phyloP scores from a whole-genome alignment of 2,797 vertebrate species.

The Harpagifer antarcticus region DNA sequence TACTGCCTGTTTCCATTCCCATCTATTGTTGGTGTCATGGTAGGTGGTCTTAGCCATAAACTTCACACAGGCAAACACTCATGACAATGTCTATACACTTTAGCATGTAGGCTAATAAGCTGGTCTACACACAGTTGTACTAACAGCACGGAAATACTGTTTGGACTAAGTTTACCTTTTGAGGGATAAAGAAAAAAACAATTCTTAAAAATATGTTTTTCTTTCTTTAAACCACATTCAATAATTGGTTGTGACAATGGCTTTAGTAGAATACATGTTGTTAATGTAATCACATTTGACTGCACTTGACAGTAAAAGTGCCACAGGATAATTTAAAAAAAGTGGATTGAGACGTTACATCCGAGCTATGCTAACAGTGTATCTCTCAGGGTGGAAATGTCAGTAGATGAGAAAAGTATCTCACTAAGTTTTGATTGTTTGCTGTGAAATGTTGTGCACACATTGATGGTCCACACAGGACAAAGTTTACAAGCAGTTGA shows the following conservation, averaged over 20 bases:
- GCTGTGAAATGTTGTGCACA: not conserved
- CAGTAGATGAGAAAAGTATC: not conserved
- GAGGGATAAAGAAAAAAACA: not conserved
- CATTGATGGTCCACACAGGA: too few relatives aligned
- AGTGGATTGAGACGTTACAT: not conserved
- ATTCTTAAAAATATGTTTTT: not conserved
- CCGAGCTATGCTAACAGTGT: not conserved
- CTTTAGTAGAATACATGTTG: not conserved
- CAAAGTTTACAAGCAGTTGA: not conserved
- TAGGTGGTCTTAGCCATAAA: not conserved
- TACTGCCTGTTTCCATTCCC: conserved; percentile 7
- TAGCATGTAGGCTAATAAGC: not conserved
- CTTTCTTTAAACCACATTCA: not conserved
- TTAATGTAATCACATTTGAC: not conserved
- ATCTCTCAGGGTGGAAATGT: not conserved
- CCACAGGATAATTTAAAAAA: not conserved
- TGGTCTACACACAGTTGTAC: not conserved
- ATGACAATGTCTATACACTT: not conserved
- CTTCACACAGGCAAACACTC: too few relatives aligned
- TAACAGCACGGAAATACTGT: not conserved
- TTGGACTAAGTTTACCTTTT: not conserved
- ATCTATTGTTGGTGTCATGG: not conserved
- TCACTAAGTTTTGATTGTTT: not conserved
- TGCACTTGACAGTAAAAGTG: not conserved
- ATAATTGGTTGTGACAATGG: not conserved